Base-by-base conservation (phyloP, 2,888 invertebrate genomes). In the Parochlus steinenii region DNA sequence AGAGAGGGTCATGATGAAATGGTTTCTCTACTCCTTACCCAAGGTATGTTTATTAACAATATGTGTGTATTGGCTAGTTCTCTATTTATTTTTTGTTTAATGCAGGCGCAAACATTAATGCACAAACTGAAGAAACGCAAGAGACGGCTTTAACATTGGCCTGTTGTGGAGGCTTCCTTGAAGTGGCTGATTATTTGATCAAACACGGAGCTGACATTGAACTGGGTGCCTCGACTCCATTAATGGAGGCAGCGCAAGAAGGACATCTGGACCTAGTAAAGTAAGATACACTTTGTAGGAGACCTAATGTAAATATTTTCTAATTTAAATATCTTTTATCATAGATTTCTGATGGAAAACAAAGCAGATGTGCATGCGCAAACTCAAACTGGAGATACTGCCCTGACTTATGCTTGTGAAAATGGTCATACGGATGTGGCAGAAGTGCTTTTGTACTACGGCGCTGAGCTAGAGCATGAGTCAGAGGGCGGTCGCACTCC, bases 171-270 rank as follows among this genome's bases (percentile, higher is more conserved):
- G 92, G 92, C 45, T 95, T 93, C 58, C 72, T 86, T 28, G 93
- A 95, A 55, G 86, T 90, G 30, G 89, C 92, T 1, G 90, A 93
- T 56, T 89, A 90, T 61, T 72, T 98, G 34, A 80, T 93, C 47
- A 87, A 87, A 56, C 85, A 89, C 32, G 93, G 92, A 27, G 95
- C 93, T 3, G 87, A 93, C 54, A 74, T 90, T 33, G 93, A 93
- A 57, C 65, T 92, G 25, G 97, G 90, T 33, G 87, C 89, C 11
- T 92, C 92, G 37, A 95, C 95, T 10, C 95, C 97, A 1, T 67
- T 98, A 4, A 97, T 97, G 92, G 97, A 98, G 62, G 95, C 97
- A 26, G 82, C 93, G 4, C 97, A 97, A 60, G 97, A 97, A 58
- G 97, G 95, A 10, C 95, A 95, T 53, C 65, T 90, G 14, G 92